These are phyloP conservation scores for Seriola aureovittata DNA, from an alignment of 2,113 vertebrate genomes.

Conservation along the genomic window DNA sequence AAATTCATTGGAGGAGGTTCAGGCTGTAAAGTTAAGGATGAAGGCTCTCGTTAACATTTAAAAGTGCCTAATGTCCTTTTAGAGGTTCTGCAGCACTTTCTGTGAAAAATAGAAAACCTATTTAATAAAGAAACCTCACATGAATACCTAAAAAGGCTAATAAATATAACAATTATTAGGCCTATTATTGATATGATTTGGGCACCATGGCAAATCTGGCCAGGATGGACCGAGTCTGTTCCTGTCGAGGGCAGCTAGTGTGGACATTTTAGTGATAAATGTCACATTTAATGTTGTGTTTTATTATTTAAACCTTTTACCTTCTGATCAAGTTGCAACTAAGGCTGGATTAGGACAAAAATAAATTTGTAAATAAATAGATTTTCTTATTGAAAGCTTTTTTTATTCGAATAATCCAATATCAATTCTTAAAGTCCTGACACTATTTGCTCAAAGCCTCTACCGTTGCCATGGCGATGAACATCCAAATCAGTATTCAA, in stretches of 20 bases:
- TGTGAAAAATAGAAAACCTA: background rate
- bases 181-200: background rate
- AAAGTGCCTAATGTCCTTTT: background rate
- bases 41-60: background rate
- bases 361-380: too few relatives aligned
- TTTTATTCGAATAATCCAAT: too few relatives aligned
- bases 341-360: too few relatives aligned
- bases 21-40: background rate
- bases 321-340: background rate
- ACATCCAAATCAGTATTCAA: too few relatives aligned
- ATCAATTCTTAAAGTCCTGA: too few relatives aligned
- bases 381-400: too few relatives aligned
- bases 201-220: background rate
- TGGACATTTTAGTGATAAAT: background rate
- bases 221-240: background rate
- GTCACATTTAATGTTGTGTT: background rate
- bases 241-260: background rate
- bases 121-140: background rate
- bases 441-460: too few relatives aligned
- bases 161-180: background rate
- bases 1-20: background rate
- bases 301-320: background rate
- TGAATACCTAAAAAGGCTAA: conserved; percentile 1
- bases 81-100: background rate
- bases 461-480: too few relatives aligned